Base-by-base conservation (phyloP, 2,797 vertebrate genomes). In the Coregonus sp. region DNA sequence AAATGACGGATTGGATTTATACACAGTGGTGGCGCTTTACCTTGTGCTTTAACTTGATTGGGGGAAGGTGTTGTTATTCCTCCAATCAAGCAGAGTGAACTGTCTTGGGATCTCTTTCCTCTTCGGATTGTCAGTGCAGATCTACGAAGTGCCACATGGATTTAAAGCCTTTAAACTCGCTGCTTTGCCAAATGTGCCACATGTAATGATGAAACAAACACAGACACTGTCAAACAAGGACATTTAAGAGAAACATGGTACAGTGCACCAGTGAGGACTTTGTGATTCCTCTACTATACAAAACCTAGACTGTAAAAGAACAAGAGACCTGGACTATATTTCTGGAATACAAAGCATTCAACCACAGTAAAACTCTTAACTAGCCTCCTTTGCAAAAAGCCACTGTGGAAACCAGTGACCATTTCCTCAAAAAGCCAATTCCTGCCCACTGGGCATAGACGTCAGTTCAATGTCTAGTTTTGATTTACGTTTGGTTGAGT, bases 141-240 rank as follows among this genome's bases (percentile, higher is more conserved):
- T 54, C 35, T 73, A 20, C 35, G 59, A 51, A 29, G 56, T 40
- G 76, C 67, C 33, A 52, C 9, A 20, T 56, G 47, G 1, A 37
- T 65, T 73, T 52, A 35, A 50, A 54, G 14, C 31, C 77, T 73
- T 59, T 54, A 51, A 79, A 69, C 75, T 79, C 40, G 76, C 82
- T 83, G 82, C 70, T 86, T 80, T 83, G 80, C 80, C 82, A 83
- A 86, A 84, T 79, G 72, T 85, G 85, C 76, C 78, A 85, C 77
- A 75, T 78, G 9, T 37, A 40, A 40, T 40, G 18, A 75, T 9
- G 50, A 51, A 12, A 37, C 70, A 18, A 5, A 56, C 68, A 78
- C 73, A 9, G 79, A 79, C 70, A 61, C n/a, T 61, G 52, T 56
- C 18, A 5, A 56, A 56, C 52, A 18, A 18, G 52, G 52, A 56